phyloP scores from a whole-genome alignment of 2,888 invertebrate genomes.

The Resseliella maxima region DNA sequence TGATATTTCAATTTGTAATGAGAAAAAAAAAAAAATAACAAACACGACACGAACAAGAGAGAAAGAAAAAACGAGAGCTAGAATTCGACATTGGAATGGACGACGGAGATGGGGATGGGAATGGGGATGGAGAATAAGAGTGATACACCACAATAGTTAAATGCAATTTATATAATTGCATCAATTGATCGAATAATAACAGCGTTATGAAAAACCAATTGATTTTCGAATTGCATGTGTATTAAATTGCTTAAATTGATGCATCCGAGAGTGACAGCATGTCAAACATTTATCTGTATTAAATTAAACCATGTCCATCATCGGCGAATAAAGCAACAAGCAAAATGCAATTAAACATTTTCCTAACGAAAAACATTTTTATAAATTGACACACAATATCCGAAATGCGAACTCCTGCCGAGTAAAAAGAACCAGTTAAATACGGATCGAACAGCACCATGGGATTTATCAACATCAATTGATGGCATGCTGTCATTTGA shows the following conservation, averaged over 20 bases:
- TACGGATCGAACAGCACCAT: background rate
- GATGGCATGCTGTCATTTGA: constrained; percentile 24
- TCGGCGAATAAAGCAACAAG: background rate
- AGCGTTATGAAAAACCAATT: constrained; percentile 22
- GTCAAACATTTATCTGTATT: constrained; percentile 32
- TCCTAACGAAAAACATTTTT: background rate
- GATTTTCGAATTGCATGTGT: background rate
- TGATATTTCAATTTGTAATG: background rate
- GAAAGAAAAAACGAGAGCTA: background rate
- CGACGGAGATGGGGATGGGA: too few relatives aligned
- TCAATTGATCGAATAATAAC: constrained; percentile 46
- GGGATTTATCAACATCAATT: constrained; percentile 4
- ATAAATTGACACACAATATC: constrained; percentile 12
- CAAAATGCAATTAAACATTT: constrained; percentile 30
- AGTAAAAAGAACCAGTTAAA: background rate
- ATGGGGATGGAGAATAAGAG: too few relatives aligned
- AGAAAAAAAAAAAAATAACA: background rate
- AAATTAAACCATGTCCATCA: constrained; percentile 11
- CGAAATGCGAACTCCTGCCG: background rate
- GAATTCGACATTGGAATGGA: too few relatives aligned
- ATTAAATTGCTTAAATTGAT: background rate
- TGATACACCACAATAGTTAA: background rate
- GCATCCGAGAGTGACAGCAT: background rate
- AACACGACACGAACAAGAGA: background rate
- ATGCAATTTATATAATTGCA: constrained; percentile 29